Evolutionary conservation across 2,113 vertebrate genomes (phyloP).

Genomic region (Tinamus guttatus): DNA sequence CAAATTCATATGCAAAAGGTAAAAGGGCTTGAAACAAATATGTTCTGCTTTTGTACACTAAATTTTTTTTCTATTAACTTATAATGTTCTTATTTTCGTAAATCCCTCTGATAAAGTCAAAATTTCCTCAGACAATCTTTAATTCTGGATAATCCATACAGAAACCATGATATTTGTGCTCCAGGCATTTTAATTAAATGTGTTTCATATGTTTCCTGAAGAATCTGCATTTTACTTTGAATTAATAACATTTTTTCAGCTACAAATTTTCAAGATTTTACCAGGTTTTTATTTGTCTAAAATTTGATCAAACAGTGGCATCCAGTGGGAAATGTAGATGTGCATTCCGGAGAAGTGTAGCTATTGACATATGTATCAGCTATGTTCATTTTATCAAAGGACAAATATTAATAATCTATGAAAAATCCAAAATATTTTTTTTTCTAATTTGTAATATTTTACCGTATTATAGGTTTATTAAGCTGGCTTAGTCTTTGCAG

Average conservation of each 20-base stretch:
- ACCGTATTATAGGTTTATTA: neutral
- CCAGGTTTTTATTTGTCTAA: neutral
- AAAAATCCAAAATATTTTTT: neutral
- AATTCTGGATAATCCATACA: neutral
- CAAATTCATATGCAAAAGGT: neutral
- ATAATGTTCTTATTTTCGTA: neutral
- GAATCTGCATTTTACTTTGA: neutral
- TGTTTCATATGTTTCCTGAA: neutral
- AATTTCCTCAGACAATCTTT: neutral
- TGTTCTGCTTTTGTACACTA: neutral
- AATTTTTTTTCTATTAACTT: neutral
- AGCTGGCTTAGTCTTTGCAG: neutral
- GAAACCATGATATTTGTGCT: neutral
- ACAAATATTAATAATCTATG: neutral
- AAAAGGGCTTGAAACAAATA: neutral
- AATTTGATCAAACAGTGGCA: conserved; percentile 65
- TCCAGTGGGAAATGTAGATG: conserved; percentile 27
- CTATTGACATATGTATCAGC: neutral
- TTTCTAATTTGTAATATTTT: neutral
- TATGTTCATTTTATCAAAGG: neutral
- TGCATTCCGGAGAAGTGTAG: neutral
- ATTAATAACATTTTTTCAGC: neutral
- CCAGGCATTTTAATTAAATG: conserved; percentile 5
- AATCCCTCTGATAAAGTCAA: neutral
- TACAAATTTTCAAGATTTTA: neutral